These are phyloP conservation scores for Poecilia velifera DNA, from an alignment of 2,797 vertebrate genomes.

Conservation along the genomic window DNA sequence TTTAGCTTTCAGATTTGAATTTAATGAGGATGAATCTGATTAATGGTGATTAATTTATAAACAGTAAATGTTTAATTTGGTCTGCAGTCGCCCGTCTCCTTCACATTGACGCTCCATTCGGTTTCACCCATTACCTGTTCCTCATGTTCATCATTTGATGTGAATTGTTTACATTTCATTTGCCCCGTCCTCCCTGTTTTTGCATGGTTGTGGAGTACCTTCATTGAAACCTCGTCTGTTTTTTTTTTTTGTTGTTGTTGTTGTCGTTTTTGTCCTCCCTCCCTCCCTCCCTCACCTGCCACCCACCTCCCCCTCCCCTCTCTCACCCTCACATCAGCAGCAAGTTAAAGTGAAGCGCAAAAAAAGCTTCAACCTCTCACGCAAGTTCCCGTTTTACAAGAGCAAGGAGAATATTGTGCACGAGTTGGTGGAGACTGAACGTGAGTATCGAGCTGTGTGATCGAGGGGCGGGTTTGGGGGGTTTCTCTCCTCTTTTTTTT, in stretches of 20 bases:
- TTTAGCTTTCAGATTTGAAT: not conserved
- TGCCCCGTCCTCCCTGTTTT: slow-evolving; percentile 28
- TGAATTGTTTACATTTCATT: slow-evolving; percentile 62
- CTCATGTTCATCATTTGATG: slow-evolving; percentile 64
- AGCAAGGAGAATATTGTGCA: slow-evolving; percentile 99
- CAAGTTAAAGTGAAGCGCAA: slow-evolving; percentile 99
- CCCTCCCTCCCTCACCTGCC: slow-evolving; percentile 82
- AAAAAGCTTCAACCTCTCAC: slow-evolving; percentile 99
- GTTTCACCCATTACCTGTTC: slow-evolving; percentile 69
- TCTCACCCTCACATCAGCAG: slow-evolving; percentile 87
- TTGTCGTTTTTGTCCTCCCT: slow-evolving; percentile 38
- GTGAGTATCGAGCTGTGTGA: slow-evolving; percentile 89
- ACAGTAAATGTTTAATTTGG: slow-evolving; percentile 35
- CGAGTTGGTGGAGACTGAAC: slow-evolving; percentile 95
- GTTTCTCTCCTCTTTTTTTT: slow-evolving; percentile 2
- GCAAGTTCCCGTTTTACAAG: slow-evolving; percentile 99
- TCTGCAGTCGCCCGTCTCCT: slow-evolving; percentile 37
- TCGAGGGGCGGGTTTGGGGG: slow-evolving; percentile 8
- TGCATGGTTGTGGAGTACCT: slow-evolving; percentile 75
- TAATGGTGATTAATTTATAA: slow-evolving; percentile 16
- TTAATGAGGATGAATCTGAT: slow-evolving; percentile 9
- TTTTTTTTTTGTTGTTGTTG: slow-evolving; percentile 62
- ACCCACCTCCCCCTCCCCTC: slow-evolving; percentile 76
- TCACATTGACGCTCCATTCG: slow-evolving; percentile 64
- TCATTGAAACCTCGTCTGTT: slow-evolving; percentile 85